Base-by-base conservation (phyloP, 2,888 invertebrate species). In the Parelbella ahira region DNA sequence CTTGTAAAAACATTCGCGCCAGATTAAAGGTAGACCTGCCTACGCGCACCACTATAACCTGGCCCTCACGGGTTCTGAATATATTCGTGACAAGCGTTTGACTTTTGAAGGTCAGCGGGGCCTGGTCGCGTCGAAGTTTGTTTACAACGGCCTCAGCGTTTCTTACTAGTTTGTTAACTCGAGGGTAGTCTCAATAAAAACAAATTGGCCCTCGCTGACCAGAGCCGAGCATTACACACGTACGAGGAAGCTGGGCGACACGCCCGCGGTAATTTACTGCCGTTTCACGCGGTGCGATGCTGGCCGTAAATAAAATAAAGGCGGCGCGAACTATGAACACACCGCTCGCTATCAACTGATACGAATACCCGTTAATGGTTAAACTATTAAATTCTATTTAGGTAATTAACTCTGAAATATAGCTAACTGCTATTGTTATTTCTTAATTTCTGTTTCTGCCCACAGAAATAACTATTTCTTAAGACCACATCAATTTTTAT, bases 151-250 rank as follows among this genome's bases (percentile, higher is more conserved):
- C 71, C 73, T 83, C 79, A 78, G 80, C 80, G 74, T 79, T 83
- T 81, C 79, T 74, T 72, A 73, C 75, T 75, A 80, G 80, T 84
- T 83, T 83, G 82, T 84, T 83, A 83, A 83, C 77, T 77, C 69
- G 76, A 72, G 84, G 84, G 83, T 81, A 83, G 83, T 83, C 82
- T 81, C 82, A 81, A 86, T 86, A 86, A 86, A 84, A 86, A 86
- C 78, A 86, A 83, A 86, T 86, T 83, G 84, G 80, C 77, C 50
- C 75, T 50, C 70, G 72, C 78, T 74, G 79, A 75, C 77, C 80
- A 69, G 68, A 78, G 77, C 67, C 62, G 70, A 65, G 68, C 81
- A 72, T 81, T 81, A 77, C 80, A 79, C 84, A 84, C 84, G 84
- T 84, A 68, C 84, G 66, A 80, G 82, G 81, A 83, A 83, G 69